These are phyloP conservation scores for Stegodyphus dumicola DNA, from an alignment of 1,140 invertebrate species.

Conservation along the genomic window DNA sequence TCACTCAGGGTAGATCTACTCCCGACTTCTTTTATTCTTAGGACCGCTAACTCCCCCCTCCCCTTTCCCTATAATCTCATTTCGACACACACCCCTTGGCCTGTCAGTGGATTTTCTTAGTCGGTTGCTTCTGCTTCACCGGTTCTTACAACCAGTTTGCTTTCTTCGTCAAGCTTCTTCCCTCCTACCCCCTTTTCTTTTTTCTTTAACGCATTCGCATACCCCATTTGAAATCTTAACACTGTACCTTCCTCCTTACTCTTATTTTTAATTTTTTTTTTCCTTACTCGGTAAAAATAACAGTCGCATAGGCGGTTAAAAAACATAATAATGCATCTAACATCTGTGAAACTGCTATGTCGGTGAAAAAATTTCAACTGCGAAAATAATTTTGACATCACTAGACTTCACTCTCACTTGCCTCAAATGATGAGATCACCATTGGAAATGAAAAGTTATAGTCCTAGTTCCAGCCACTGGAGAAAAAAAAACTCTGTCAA, in stretches of 20 bases:
- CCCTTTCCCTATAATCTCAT: slow-evolving; percentile 53
- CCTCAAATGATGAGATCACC: no score
- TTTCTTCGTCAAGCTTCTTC: slow-evolving; percentile 63
- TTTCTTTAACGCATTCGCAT: slow-evolving; percentile 10
- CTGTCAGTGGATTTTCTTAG: slow-evolving; percentile 35
- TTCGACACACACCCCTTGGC: slow-evolving; percentile 52
- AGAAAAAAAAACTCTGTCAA: no score
- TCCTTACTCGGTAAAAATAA: slow-evolving; percentile 30
- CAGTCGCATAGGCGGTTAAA: slow-evolving; percentile 8
- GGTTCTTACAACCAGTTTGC: slow-evolving; percentile 40
- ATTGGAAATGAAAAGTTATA: no score
- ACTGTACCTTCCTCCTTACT: slow-evolving; percentile 11
- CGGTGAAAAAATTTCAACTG: background rate
- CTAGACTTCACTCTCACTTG: slow-evolving; percentile 18
- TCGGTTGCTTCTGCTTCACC: slow-evolving; percentile 19
- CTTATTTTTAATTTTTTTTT: background rate
- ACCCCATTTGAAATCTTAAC: slow-evolving; percentile 42
- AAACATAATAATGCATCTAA: slow-evolving; percentile 40
- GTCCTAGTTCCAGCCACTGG: no score
- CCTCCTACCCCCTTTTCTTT: slow-evolving; percentile 58
- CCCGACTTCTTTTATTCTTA: slow-evolving; percentile 55
- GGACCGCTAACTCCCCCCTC: slow-evolving; percentile 30
- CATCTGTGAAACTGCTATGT: slow-evolving; percentile 12
- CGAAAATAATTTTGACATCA: slow-evolving; percentile 56
- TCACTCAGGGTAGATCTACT: slow-evolving; percentile 54